A percentile compares a stretch with the other conserved stretches of the same genome.
Evolutionary conservation across 1,140 invertebrate genomes (phyloP).

Genomic region (Drosophila sulfurigaster): DNA sequence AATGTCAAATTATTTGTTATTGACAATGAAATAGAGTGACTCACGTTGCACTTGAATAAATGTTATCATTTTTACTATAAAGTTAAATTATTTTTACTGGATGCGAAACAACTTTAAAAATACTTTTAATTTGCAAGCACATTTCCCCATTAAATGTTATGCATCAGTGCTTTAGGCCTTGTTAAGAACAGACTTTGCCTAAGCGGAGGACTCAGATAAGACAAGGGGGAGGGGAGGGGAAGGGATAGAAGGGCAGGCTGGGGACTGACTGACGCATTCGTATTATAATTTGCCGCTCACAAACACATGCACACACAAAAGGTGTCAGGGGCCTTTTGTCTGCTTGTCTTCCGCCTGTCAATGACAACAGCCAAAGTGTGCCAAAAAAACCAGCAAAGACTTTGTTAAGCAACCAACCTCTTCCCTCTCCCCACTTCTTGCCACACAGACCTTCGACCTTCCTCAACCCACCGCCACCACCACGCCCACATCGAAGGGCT

Average conservation of each 20-base stretch:
- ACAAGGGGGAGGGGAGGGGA: not conserved
- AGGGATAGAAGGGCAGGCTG: not conserved
- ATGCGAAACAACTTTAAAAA: constrained; percentile 4
- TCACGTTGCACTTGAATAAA: not conserved
- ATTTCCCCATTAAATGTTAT: constrained; percentile 31
- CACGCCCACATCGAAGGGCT: not conserved
- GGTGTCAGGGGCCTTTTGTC: constrained; percentile 78
- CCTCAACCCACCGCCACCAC: not conserved
- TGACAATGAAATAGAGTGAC: too few species aligned
- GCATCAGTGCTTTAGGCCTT: constrained; percentile 37
- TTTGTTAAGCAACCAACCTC: constrained; percentile 61
- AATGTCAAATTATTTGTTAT: too few species aligned
- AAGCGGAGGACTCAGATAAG: not conserved
- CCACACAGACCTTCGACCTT: not conserved
- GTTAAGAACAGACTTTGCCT: constrained; percentile 25
- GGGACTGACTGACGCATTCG: constrained; percentile 53
- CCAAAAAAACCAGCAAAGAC: constrained; percentile 71
- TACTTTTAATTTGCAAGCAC: constrained; percentile 28
- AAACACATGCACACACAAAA: constrained; percentile 49
- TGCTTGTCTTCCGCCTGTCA: constrained; percentile 68
- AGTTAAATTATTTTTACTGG: not conserved
- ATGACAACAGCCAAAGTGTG: constrained; percentile 73
- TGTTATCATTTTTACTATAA: not conserved
- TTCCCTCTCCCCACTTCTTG: not conserved
- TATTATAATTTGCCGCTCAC: constrained; percentile 69